Evolutionary conservation across 2,797 vertebrate species (phyloP).

Genomic region (Acrossocheilus wenchowensis): DNA sequence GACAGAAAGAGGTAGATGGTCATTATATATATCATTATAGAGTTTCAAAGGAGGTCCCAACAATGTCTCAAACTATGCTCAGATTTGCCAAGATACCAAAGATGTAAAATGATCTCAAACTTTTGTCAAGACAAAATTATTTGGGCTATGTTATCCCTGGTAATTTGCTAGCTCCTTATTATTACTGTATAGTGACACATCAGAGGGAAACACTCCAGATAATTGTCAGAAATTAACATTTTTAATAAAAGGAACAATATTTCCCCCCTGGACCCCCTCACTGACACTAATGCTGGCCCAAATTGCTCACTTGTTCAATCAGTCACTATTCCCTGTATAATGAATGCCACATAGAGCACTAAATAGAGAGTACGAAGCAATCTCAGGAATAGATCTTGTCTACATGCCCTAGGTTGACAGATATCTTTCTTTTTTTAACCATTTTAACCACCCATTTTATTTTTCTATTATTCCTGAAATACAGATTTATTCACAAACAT

Average conservation of each 20-base stretch:
- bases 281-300: neutral
- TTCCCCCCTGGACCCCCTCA: neutral
- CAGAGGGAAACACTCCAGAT: neutral
- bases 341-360: neutral
- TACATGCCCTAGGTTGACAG: neutral
- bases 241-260: neutral
- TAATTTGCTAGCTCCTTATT: neutral
- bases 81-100: neutral
- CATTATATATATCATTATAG: too few relatives aligned
- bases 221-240: neutral
- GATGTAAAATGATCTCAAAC: neutral
- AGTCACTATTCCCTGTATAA: neutral
- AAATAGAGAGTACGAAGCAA: neutral
- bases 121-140: neutral
- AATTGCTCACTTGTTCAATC: constrained; percentile 17
- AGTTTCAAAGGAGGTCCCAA: neutral
- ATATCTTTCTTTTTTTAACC: neutral
- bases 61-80: neutral
- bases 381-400: neutral
- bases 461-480: too few relatives aligned
- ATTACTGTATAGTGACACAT: neutral
- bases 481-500: too few relatives aligned
- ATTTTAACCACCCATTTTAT: too few relatives aligned
- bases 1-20: neutral
- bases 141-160: neutral